These are phyloP conservation scores for Drosophila nigrodunni DNA, from an alignment of 1,140 invertebrate species.

Conservation along the genomic window DNA sequence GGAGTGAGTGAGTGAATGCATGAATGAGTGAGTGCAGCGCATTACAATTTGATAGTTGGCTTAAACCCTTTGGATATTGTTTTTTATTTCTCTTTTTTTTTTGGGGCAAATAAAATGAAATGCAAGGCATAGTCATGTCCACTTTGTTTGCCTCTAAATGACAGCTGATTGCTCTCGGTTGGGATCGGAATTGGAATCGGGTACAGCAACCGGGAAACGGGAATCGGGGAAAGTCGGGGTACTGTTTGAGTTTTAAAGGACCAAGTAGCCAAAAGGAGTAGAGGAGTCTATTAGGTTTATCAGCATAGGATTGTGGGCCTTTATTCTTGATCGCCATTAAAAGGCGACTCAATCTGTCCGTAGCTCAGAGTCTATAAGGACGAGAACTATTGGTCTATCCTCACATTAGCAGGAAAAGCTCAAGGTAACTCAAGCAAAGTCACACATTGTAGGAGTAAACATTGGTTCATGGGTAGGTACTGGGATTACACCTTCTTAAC, in stretches of 20 bases:
- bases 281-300: no score
- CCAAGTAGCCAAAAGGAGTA: neutral
- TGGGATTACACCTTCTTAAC: no score
- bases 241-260: neutral
- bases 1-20: neutral
- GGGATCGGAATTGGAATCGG: constrained; percentile 1
- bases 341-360: no score
- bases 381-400: no score
- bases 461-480: neutral
- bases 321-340: no score
- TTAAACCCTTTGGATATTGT: constrained; percentile 44
- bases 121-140: constrained; percentile 64
- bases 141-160: constrained; percentile 82
- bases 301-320: no score
- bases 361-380: no score
- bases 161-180: constrained; percentile 74
- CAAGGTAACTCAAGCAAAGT: no score
- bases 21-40: constrained; percentile 54
- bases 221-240: neutral
- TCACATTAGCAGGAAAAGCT: no score
- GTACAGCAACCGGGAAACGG: neutral
- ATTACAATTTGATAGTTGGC: constrained; percentile 57
- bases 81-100: neutral
- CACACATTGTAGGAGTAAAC: no score
- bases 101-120: constrained; percentile 19